A percentile compares a stretch with the other conserved stretches of the same genome.
Conservation (phyloP, 1,140 invertebrate genomes). For the Chrysomallon squamiferum region DNA sequence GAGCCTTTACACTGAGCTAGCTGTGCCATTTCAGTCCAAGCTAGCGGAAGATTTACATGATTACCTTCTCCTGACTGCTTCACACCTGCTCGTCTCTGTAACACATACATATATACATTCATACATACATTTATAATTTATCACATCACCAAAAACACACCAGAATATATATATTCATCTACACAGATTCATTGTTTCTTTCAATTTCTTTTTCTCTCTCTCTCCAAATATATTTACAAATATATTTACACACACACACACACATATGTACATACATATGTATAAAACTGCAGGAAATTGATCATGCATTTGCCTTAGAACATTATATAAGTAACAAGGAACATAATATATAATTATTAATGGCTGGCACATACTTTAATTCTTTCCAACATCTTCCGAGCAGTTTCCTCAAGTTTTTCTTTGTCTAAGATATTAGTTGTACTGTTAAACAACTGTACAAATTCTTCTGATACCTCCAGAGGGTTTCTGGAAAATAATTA, state of each 20-base stretch:
- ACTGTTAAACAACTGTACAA: conserved; percentile 59
- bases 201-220: no score
- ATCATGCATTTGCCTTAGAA: no score
- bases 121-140: background rate
- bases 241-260: no score
- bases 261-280: no score
- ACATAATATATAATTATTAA: no score
- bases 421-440: conserved; percentile 42
- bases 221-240: no score
- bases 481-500: conserved; percentile 48
- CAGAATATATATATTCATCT: no score
- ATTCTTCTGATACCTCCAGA: conserved; percentile 61
- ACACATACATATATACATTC: conserved; percentile 1
- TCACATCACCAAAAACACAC: background rate
- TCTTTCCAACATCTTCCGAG: conserved; percentile 59
- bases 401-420: conserved; percentile 54
- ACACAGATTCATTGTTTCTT: no score
- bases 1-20: conserved; percentile 61
- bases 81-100: conserved; percentile 54
- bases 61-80: conserved; percentile 39
- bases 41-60: conserved; percentile 58
- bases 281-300: no score
- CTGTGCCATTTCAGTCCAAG: conserved; percentile 62
- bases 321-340: no score
- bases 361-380: conserved; percentile 61